phyloP scores from a whole-genome alignment of 2,113 vertebrate species.

The Nothobranchius kuhntae region DNA sequence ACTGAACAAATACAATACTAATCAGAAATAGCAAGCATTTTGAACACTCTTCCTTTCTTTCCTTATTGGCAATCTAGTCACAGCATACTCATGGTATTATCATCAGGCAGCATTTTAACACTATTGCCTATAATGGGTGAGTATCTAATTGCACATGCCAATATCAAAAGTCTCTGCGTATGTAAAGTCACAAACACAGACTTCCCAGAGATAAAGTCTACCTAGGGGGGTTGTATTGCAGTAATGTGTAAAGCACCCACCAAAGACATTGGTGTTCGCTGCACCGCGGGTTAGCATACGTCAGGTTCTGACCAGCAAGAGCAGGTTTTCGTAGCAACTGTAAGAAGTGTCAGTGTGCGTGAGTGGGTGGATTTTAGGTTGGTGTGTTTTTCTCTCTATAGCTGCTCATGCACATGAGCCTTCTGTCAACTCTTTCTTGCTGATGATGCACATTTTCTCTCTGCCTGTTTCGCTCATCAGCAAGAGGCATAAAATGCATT shows the following conservation, averaged over 20 bases:
- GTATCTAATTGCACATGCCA: constrained; percentile 51
- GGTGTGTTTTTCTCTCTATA: constrained; percentile 18
- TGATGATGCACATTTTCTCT: constrained; percentile 8
- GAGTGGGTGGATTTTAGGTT: too few species aligned
- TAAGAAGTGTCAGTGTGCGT: too few species aligned
- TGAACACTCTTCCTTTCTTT: background rate
- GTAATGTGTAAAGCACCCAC: constrained; percentile 58
- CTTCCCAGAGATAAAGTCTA: constrained; percentile 51
- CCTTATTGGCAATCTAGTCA: constrained; percentile 16
- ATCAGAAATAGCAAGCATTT: constrained; percentile 16
- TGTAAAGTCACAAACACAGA: constrained; percentile 44
- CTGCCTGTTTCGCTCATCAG: background rate
- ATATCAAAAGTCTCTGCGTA: constrained; percentile 71
- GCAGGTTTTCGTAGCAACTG: too few species aligned
- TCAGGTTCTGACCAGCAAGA: constrained; percentile 37
- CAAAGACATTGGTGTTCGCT: constrained; percentile 43
- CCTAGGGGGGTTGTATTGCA: constrained; percentile 59
- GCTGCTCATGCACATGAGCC: constrained; percentile 45
- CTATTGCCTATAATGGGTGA: constrained; percentile 21
- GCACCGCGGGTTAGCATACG: constrained; percentile 42
- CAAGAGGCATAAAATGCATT: constrained; percentile 13
- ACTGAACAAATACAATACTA: constrained; percentile 37
- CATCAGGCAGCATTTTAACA: constrained; percentile 26
- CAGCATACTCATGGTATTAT: constrained; percentile 4
- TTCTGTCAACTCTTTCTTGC: constrained; percentile 17